A percentile compares a stretch with the other conserved stretches of the same genome.
These are phyloP conservation scores for Macrochelys suwanniensis DNA, from an alignment of 2,797 vertebrate species.

Conservation along the genomic window DNA sequence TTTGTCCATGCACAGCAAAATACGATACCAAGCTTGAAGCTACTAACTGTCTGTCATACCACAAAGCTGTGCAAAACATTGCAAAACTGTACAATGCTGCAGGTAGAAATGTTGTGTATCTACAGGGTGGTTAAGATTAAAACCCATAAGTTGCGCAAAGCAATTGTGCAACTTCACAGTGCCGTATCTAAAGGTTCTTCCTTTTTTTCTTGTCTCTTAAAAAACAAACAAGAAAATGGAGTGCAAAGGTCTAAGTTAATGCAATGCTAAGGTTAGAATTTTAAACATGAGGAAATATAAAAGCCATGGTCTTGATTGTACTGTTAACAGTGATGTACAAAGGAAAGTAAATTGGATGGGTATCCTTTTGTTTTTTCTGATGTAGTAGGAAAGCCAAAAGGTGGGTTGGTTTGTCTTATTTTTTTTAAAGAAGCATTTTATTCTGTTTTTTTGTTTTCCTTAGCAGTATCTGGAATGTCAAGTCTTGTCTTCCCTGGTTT, in stretches of 20 bases:
- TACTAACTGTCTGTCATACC: slow-evolving; percentile 48
- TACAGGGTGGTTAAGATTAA: not conserved
- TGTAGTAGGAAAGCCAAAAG: slow-evolving; percentile 38
- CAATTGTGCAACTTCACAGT: not conserved
- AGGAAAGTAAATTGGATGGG: not conserved
- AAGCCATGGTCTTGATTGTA: not conserved
- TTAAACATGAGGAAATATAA: not conserved
- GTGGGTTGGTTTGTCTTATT: slow-evolving; percentile 55
- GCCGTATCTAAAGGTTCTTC: not conserved
- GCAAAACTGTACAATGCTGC: accelerated
- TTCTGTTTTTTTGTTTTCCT: not conserved
- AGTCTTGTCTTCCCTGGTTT: not conserved
- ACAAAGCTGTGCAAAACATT: not conserved
- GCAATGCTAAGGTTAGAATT: not conserved
- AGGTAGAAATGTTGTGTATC: accelerated
- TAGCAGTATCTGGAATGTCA: accelerated
- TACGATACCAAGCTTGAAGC: slow-evolving; percentile 41
- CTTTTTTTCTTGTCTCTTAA: not conserved
- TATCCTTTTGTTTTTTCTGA: slow-evolving; percentile 18
- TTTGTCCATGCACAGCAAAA: slow-evolving; percentile 43
- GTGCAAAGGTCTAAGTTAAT: accelerated
- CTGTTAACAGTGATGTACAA: not conserved
- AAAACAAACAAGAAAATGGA: not conserved
- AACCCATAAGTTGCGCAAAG: not conserved
- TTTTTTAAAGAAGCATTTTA: slow-evolving; percentile 18